Evolutionary conservation across 2,113 vertebrate species (phyloP).

Genomic region (Myxocyprinus asiaticus): DNA sequence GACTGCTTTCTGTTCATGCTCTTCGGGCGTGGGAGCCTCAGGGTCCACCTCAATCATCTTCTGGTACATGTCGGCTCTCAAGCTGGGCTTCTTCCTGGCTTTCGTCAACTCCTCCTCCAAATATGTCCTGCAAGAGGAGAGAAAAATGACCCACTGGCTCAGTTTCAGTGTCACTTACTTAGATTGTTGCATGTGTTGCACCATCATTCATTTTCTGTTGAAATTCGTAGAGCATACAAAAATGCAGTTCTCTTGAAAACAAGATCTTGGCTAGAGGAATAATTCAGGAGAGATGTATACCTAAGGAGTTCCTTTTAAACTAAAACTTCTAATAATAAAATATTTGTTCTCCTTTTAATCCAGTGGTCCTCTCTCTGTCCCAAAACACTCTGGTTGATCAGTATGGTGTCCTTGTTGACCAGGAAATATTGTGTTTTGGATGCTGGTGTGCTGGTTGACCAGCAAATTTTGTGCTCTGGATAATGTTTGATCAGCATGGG

Average conservation of each 20-base stretch:
- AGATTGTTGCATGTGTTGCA: not conserved
- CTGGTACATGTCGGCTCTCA: constrained; percentile 95
- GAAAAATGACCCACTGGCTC: too few relatives aligned
- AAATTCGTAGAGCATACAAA: not conserved
- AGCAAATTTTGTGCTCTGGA: too few relatives aligned
- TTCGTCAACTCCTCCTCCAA: constrained; percentile 95
- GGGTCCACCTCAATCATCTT: constrained; percentile 98
- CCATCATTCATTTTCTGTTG: not conserved
- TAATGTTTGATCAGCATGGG: too few relatives aligned
- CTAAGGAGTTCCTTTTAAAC: not conserved
- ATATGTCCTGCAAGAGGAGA: constrained; percentile 79
- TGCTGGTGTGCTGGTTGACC: too few relatives aligned
- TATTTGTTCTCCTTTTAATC: too few relatives aligned
- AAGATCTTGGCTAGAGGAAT: not conserved
- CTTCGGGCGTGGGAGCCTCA: constrained; percentile 82
- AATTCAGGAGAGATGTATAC: not conserved
- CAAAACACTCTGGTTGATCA: too few relatives aligned
- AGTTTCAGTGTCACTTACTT: not conserved
- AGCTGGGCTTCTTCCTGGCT: constrained; percentile 92
- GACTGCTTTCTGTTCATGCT: constrained; percentile 82
- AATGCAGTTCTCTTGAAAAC: not conserved
- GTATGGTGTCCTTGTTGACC: too few relatives aligned
- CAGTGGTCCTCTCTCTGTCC: too few relatives aligned
- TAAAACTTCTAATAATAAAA: too few relatives aligned
- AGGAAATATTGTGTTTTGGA: too few relatives aligned